Percentiles rank a stretch among this genome's conserved stretches.
These are phyloP conservation scores for Lithobates sylvaticus DNA, from an alignment of 2,797 vertebrate genomes.

Conservation along the genomic window DNA sequence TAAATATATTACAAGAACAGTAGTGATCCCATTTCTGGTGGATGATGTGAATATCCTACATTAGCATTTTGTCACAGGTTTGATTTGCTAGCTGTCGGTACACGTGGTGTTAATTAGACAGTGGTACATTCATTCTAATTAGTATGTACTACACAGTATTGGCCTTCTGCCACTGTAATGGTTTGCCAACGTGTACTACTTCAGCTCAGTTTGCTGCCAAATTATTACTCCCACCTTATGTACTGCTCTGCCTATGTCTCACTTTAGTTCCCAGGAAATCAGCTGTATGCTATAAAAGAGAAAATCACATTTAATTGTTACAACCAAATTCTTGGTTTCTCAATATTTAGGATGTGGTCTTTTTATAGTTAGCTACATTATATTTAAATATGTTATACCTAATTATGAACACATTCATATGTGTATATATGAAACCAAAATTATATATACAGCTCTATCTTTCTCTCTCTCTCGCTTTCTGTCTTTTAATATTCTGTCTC, in stretches of 20 bases:
- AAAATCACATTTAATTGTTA: constrained; percentile 11
- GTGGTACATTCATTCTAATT: constrained; percentile 58
- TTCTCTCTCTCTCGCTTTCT: too few relatives aligned
- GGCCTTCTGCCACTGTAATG: constrained; percentile 45
- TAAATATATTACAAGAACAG: constrained; percentile 21
- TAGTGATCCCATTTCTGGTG: constrained; percentile 9
- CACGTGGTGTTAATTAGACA: constrained; percentile 56
- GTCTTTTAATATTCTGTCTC: too few relatives aligned
- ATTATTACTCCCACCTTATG: constrained; percentile 59
- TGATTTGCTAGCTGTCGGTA: constrained; percentile 42
- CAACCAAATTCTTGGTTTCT: not conserved
- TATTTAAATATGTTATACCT: not conserved
- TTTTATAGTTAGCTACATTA: constrained; percentile 2
- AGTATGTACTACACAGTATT: constrained; percentile 59
- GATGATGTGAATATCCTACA: constrained; percentile 7
- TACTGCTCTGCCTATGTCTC: constrained; percentile 54
- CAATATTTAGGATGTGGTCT: not conserved
- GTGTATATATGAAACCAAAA: too few relatives aligned
- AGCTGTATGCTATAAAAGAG: constrained; percentile 42
- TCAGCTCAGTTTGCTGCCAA: constrained; percentile 52
- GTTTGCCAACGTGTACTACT: constrained; percentile 57
- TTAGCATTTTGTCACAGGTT: constrained; percentile 53
- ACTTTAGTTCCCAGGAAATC: constrained; percentile 51
- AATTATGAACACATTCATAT: too few relatives aligned
- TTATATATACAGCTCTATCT: too few relatives aligned